phyloP scores from a whole-genome alignment of 2,888 invertebrate species.

The Busseola fusca region DNA sequence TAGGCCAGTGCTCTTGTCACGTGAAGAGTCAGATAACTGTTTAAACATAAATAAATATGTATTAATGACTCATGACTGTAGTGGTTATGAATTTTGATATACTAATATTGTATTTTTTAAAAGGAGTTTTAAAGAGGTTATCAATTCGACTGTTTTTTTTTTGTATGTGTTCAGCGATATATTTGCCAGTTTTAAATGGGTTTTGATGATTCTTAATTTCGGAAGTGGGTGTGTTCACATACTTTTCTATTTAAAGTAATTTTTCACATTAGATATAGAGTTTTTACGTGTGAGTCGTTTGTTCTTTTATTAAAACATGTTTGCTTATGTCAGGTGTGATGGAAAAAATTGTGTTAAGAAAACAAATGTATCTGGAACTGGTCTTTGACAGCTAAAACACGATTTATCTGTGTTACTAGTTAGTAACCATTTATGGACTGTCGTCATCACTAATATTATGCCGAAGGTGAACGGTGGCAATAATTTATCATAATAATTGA shows the following conservation, averaged over 20 bases:
- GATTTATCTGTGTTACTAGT: constrained; percentile 13
- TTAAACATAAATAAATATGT: not conserved
- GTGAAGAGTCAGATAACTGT: not conserved
- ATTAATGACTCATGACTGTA: not conserved
- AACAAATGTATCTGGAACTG: not conserved
- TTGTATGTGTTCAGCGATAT: not conserved
- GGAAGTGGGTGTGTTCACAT: not conserved
- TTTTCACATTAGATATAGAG: not conserved
- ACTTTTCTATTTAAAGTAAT: not conserved
- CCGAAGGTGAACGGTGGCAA: constrained; percentile 14
- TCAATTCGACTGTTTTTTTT: not conserved
- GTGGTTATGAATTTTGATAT: not conserved
- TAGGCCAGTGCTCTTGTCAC: not conserved
- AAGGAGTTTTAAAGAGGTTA: not conserved
- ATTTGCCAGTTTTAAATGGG: not conserved
- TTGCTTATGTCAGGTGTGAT: not conserved
- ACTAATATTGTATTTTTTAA: not conserved
- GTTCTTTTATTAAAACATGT: too few species aligned
- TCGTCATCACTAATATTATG: constrained; percentile 33
- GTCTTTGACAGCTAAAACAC: not conserved
- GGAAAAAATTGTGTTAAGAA: not conserved
- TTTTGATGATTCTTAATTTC: not conserved
- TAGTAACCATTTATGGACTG: constrained; percentile 10
- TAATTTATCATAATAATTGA: constrained; percentile 53
- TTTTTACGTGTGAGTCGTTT: not conserved